Evolutionary conservation across 1,140 invertebrate genomes (phyloP).

Genomic region (Bombus consobrinus): DNA sequence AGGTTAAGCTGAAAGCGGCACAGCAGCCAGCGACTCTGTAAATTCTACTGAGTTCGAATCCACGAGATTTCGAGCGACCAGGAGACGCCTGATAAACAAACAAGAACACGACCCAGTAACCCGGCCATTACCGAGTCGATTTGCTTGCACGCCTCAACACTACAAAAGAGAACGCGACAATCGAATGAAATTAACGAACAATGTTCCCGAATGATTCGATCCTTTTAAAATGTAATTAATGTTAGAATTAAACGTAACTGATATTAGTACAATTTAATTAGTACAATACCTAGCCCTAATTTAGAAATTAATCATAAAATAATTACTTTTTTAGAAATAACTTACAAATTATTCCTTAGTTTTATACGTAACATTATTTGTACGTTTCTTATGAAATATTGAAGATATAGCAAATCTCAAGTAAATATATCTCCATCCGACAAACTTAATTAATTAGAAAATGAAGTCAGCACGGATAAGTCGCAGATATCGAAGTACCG

Average conservation of each 20-base stretch:
- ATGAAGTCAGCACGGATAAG: neutral
- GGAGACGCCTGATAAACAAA: slow-evolving; percentile 19
- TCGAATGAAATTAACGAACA: neutral
- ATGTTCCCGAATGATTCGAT: neutral
- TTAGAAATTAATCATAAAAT: no score
- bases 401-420: no score
- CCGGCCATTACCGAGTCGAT: slow-evolving; percentile 2
- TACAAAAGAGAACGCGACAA: neutral
- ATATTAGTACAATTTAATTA: no score
- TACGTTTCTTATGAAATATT: no score
- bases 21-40: neutral
- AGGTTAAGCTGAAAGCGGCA: neutral
- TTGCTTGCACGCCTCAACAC: neutral
- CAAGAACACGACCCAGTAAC: slow-evolving; percentile 16
- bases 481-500: neutral
- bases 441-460: neutral
- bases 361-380: no score
- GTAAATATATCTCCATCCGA: no score
- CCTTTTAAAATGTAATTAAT: no score
- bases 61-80: neutral
- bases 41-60: neutral
- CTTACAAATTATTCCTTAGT: neutral
- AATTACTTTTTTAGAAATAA: no score
- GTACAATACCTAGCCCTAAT: no score
- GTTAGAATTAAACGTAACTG: no score